phyloP scores from a whole-genome alignment of 2,888 invertebrate species.

The Mayetiola destructor region DNA sequence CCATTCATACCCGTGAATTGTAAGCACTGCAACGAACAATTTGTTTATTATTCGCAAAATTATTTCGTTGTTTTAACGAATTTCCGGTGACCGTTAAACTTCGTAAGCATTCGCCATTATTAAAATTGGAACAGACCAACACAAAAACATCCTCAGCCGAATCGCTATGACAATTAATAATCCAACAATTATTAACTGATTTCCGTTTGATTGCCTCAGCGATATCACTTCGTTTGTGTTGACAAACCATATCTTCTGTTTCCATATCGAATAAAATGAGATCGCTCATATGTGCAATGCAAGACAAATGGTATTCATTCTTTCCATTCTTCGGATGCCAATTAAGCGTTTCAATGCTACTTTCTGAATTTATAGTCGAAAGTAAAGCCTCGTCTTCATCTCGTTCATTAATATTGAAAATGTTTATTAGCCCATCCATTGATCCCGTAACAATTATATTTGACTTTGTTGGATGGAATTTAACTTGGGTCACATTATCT shows the following conservation, averaged over 20 bases:
- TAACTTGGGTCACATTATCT: slow-evolving; percentile 62
- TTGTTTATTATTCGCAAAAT: slow-evolving; percentile 51
- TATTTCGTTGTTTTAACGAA: slow-evolving; percentile 39
- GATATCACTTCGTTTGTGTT: slow-evolving; percentile 44
- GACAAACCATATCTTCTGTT: slow-evolving; percentile 43
- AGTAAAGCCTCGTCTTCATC: slow-evolving; percentile 67
- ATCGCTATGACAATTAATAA: slow-evolving; percentile 44
- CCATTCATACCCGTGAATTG: slow-evolving; percentile 40
- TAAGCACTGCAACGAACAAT: slow-evolving; percentile 54
- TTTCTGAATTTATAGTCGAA: slow-evolving; percentile 63
- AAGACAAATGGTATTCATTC: slow-evolving; percentile 29
- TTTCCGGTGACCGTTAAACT: slow-evolving; percentile 37
- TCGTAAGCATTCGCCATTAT: slow-evolving; percentile 40
- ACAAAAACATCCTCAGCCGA: slow-evolving; percentile 39
- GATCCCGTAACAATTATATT: slow-evolving; percentile 61
- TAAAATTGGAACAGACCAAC: slow-evolving; percentile 48
- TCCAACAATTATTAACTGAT: slow-evolving; percentile 46
- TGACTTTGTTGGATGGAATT: slow-evolving; percentile 53
- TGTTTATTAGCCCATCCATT: slow-evolving; percentile 70
- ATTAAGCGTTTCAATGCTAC: slow-evolving; percentile 50
- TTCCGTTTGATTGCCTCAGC: slow-evolving; percentile 44
- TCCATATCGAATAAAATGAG: slow-evolving; percentile 53
- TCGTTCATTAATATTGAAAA: slow-evolving; percentile 59
- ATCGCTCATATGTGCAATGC: slow-evolving; percentile 56
- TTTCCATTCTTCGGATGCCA: slow-evolving; percentile 36